phyloP scores from a whole-genome alignment of 53 echinoderm and acorn worm species.

The Hippasteria phrygiana region DNA sequence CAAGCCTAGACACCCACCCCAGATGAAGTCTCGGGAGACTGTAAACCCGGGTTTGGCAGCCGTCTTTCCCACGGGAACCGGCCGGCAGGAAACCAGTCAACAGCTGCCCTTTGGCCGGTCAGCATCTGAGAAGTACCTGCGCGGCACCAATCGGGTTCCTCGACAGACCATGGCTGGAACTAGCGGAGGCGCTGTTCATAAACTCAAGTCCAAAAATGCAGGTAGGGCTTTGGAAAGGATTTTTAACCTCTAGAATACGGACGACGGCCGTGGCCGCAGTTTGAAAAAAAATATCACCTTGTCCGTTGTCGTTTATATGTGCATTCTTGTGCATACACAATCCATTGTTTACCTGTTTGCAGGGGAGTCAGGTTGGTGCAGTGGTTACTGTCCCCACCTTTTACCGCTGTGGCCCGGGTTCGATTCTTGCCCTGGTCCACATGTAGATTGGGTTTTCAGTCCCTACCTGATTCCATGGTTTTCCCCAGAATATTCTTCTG shows the following conservation, averaged over 20 bases:
- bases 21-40: neutral
- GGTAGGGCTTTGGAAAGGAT: neutral
- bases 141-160: neutral
- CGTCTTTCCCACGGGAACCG: neutral
- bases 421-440: no score
- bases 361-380: no score
- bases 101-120: neutral
- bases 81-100: neutral
- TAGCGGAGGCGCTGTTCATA: slow-evolving; percentile 3
- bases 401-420: no score
- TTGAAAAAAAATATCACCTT: no score
- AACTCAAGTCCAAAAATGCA: slow-evolving; percentile 27
- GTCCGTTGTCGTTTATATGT: no score
- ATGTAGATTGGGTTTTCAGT: no score
- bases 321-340: no score
- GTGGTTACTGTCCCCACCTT: no score
- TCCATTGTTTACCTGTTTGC: no score
- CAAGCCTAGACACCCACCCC: neutral
- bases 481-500: no score
- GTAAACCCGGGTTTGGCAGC: neutral
- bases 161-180: slow-evolving; percentile 11
- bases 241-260: neutral
- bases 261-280: neutral
- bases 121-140: slow-evolving; percentile 33
- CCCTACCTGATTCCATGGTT: no score